phyloP scores from a whole-genome alignment of 2,113 vertebrate species.

The Varanus komodoensis region DNA sequence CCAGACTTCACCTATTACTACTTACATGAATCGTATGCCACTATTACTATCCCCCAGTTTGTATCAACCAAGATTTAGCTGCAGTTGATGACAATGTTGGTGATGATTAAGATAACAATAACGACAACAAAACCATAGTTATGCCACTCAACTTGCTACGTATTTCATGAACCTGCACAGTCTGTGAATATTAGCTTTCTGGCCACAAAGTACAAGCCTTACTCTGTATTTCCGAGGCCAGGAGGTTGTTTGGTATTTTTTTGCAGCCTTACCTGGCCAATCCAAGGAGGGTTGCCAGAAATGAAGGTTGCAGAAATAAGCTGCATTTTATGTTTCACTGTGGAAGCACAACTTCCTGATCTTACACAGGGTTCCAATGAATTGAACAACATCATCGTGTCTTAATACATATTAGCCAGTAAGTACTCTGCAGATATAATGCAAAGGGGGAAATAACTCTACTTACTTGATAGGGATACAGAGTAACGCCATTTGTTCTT shows the following conservation, averaged over 20 bases:
- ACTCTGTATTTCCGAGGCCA: not conserved
- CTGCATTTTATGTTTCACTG: not conserved
- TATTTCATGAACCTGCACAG: not conserved
- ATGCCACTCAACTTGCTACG: not conserved
- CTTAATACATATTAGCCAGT: not conserved
- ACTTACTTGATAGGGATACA: slow-evolving; percentile 96
- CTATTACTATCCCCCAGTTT: slow-evolving; percentile 1
- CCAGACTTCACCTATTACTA: rapidly evolving
- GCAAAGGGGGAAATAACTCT: not conserved
- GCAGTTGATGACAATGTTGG: no score
- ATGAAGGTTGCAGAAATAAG: not conserved
- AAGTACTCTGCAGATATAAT: not conserved
- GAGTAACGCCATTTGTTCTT: slow-evolving; percentile 90
- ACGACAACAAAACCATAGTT: no score
- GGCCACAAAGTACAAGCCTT: not conserved
- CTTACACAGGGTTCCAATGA: not conserved
- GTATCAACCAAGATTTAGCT: not conserved
- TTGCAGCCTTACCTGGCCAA: not conserved
- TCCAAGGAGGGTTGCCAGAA: not conserved
- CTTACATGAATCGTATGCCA: not conserved
- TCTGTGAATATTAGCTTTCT: not conserved
- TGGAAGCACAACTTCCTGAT: not conserved
- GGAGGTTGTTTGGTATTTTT: not conserved
- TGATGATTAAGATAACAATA: no score
- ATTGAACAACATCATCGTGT: not conserved